Conservation (phyloP, 2,113 vertebrate genomes). For the Camelus bactrianus region DNA sequence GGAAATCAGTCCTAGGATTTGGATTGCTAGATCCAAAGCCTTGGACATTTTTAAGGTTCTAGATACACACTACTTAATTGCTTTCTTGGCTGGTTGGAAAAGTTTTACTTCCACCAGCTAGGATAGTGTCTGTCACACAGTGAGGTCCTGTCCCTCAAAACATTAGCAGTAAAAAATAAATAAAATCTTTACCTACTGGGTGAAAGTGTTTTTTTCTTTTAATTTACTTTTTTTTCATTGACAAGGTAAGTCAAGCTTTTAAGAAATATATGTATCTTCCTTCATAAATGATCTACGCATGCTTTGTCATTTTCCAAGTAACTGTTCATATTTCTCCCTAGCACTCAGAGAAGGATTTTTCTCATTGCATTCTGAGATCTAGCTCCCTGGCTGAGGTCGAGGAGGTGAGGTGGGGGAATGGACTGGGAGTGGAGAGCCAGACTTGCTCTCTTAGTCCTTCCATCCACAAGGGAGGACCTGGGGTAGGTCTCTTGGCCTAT, state of each 20-base stretch:
- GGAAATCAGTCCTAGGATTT: background rate
- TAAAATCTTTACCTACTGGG: background rate
- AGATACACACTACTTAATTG: background rate
- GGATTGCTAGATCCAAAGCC: background rate
- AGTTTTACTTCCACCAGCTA: background rate
- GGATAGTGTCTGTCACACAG: background rate
- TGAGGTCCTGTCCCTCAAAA: background rate
- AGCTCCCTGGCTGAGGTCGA: background rate
- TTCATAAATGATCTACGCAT: background rate
- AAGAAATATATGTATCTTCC: background rate
- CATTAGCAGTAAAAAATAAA: background rate
- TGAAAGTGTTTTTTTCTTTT: background rate
- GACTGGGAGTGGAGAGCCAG: background rate
- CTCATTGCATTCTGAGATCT: background rate
- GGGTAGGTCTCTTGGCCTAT: background rate
- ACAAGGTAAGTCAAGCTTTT: background rate
- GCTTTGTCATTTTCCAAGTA: background rate
- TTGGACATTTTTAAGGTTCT: background rate
- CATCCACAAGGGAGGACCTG: background rate
- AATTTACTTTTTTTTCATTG: background rate
- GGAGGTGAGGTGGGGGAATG: background rate
- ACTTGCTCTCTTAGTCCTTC: background rate
- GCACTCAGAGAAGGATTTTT: background rate
- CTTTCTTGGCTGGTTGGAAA: background rate
- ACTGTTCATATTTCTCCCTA: background rate